Evolutionary conservation across 1,140 invertebrate genomes (phyloP), one percentile per base, ranked within the genome.

Genomic region (Apocrypta bakeri): DNA sequence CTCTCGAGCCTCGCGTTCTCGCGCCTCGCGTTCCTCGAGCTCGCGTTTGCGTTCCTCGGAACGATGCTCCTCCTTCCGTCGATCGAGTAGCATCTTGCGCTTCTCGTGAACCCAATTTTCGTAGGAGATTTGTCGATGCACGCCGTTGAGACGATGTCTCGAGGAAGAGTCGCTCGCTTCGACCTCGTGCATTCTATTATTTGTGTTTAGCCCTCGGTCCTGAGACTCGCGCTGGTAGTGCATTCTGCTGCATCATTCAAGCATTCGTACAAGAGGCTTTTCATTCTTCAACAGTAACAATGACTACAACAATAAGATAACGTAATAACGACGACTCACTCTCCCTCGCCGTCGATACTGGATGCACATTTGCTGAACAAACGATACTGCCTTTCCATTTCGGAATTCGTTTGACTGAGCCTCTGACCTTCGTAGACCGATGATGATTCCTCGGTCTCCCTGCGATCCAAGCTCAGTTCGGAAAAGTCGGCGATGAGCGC

Each of bases 41-140:
- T 81, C 66, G 25, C 84, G 86, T 66, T 84, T 77, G 8, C 84
- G 83, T 3, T 69, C 27, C 27, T 88, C 84, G 0, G 72, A 25
- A 11, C 61, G 71, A 1, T 86, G 80, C 2, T 84, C 83, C 21
- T 86, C 83, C 37, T 88, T 84, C 25, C 84, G 89, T 17, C 82
- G 87, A 8, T 79, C 83, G 7, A 77, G 83, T 0, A 81, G 75
- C 8, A 83, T 81, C n/a, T 78, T 71, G 25, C 86, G 80, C 61
- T 92, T 91, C 4, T 81, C 86, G 6, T 83, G 83, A 0, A 87
- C 81, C 91, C 91, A 92, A 25, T 91, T 86, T 29, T 87, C 86
- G 79, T 88, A 86, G 14, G 88, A 85, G 7, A 87, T 85, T 63
- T 84, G 82, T 11, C 83, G 82, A 4, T 1, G 4, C 9, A 73